Conservation (phyloP, 2,888 invertebrate species). For the Odontothrips loti region DNA sequence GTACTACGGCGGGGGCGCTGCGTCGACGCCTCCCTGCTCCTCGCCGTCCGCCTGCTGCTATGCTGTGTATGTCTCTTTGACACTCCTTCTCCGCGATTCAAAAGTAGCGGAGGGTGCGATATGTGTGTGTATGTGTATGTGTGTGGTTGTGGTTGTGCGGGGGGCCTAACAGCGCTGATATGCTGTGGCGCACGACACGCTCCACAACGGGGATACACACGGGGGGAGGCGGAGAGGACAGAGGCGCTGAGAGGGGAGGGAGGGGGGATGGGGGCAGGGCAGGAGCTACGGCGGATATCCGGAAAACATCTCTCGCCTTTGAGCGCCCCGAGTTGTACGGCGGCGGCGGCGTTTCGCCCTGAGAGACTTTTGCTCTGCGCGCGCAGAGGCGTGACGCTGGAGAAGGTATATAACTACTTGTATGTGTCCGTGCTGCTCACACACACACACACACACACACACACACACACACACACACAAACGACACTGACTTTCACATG, state of each 20-base stretch:
- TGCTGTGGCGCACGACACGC: too few species aligned
- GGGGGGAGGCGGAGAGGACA: not conserved
- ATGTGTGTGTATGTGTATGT: too few species aligned
- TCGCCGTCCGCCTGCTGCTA: too few species aligned
- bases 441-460: not conserved
- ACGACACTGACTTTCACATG: not conserved
- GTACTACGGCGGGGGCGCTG: too few species aligned
- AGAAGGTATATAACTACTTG: not conserved
- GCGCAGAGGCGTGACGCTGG: not conserved
- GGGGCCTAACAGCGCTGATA: too few species aligned
- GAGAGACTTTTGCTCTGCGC: not conserved
- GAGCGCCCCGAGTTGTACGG: not conserved
- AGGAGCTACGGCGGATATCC: not conserved
- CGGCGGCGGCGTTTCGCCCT: not conserved
- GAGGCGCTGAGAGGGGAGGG: conserved; percentile 27
- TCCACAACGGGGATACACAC: too few species aligned
- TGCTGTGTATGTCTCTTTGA: too few species aligned
- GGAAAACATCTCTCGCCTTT: conserved; percentile 26
- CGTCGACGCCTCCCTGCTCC: too few species aligned
- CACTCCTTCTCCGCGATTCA: too few species aligned
- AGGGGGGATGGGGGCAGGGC: conserved; percentile 27
- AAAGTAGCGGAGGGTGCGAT: too few species aligned
- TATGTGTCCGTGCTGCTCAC: not conserved
- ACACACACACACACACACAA: not conserved
- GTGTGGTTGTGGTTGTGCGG: too few species aligned